Conservation (phyloP, 1,140 invertebrate genomes). For the Harpegnathos saltator region DNA sequence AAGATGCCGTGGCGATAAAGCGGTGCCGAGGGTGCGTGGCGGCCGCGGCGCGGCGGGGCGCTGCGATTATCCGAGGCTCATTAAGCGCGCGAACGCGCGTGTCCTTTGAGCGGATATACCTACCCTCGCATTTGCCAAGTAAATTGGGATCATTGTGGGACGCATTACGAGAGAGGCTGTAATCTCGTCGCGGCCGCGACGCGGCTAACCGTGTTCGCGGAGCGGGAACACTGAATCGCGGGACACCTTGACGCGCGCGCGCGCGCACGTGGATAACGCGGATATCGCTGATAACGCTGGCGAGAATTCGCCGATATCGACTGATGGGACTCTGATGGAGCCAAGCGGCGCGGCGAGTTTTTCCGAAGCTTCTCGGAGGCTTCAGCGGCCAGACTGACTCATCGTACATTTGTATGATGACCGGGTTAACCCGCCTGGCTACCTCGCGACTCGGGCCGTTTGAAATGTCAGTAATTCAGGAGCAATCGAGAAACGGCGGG, state of each 20-base stretch:
- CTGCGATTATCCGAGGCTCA: constrained; percentile 57
- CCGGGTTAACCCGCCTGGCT: no score
- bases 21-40: not conserved
- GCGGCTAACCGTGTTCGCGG: constrained; percentile 6
- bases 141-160: constrained; percentile 52
- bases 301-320: no score
- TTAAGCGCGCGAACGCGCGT: constrained; percentile 54
- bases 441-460: constrained; percentile 1
- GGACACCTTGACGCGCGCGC: no score
- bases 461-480: constrained; percentile 58
- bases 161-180: constrained; percentile 16
- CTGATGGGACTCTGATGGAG: no score
- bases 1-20: constrained; percentile 49
- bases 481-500: constrained; percentile 44
- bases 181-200: constrained; percentile 17
- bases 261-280: no score
- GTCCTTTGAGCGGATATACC: constrained; percentile 33
- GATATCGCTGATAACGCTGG: no score
- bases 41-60: constrained; percentile 11
- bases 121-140: constrained; percentile 29
- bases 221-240: no score
- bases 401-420: constrained; percentile 3
- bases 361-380: no score
- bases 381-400: no score
- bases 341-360: no score